A percentile compares a stretch with the other conserved stretches of the same genome.
Evolutionary conservation across 2,888 invertebrate genomes (phyloP).

Genomic region (Habrosyne pyritoides): DNA sequence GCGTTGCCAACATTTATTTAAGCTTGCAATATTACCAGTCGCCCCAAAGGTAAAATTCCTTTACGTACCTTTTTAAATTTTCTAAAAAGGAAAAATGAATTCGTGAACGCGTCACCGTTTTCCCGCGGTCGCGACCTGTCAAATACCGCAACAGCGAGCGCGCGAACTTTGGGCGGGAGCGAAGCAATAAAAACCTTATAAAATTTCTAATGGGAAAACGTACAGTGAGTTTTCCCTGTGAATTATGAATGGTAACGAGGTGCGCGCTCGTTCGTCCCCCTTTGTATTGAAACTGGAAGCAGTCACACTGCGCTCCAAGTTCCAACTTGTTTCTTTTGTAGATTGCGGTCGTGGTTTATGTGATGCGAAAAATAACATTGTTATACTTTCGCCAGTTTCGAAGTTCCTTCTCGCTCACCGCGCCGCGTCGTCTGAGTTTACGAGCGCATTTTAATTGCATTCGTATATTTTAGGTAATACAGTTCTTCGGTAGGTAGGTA

Average conservation of each 20-base stretch:
- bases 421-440: constrained; percentile 16
- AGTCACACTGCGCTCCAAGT: constrained; percentile 57
- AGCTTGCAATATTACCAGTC: constrained; percentile 9
- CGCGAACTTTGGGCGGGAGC: constrained; percentile 62
- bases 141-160: constrained; percentile 41
- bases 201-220: constrained; percentile 83
- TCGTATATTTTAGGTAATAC: constrained; percentile 18
- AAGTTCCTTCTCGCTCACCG: constrained; percentile 31
- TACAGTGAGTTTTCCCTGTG: constrained; percentile 77
- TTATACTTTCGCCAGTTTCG: constrained; percentile 50
- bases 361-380: constrained; percentile 69
- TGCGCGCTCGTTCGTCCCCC: constrained; percentile 46
- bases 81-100: constrained; percentile 33
- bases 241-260: constrained; percentile 83
- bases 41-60: constrained; percentile 18
- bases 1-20: constrained; percentile 5
- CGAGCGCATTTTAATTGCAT: constrained; percentile 32
- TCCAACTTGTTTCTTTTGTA: constrained; percentile 75
- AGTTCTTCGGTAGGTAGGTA: constrained; percentile 20
- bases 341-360: constrained; percentile 62
- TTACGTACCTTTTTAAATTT: constrained; percentile 27
- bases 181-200: constrained; percentile 80
- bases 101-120: constrained; percentile 41
- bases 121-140: constrained; percentile 46
- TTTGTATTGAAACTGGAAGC: constrained; percentile 40